Base-by-base conservation (phyloP, 2,113 vertebrate genomes). In the Lates calcarifer region DNA sequence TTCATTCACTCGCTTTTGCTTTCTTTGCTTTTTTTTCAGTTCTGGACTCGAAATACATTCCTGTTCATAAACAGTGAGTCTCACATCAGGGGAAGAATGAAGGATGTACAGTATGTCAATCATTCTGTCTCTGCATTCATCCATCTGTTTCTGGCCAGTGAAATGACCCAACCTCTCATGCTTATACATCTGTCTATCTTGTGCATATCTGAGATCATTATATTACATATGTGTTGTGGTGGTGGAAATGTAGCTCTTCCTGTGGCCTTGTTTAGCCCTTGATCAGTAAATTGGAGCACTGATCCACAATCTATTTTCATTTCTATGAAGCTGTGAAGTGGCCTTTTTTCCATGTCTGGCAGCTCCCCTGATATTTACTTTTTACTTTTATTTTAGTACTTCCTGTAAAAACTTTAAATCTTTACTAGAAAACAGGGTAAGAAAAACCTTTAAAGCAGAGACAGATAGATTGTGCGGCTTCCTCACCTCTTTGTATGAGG, bases 401-500 rank as follows among this genome's bases (percentile, higher is more conserved):
- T 41, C 39, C 41, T 7, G 14, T 15, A 43, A 43, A 43, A 43
- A 43, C 4, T 15, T 43, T 11, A 29, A 29, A 56, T 24, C 29
- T 14, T 3, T 7, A 18, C 18, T 20, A 47, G 43, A 47, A 47
- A 47, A n/a, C 2, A 51, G 8, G 47, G 47, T 2, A 51, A 51
- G 22, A 22, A 51, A n/a, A n/a, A 22, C 47, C 47, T 51, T 17
- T 41, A 12, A 22, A n/a, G 47, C 2, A n/a, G 11, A 9, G 47
- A 51, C 10, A 11, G 47, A 49, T 22, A n/a, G 17, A 41, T 11
- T 1, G 12, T 13, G 12, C 20, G 2, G 41, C 14, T 2, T 71
- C 28, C 69, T 73, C 57, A 73, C 86, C 98, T 99, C 98, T 96
- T 99, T 99, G 91, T 99, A 99, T 9, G 98, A 99, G 74, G 97